phyloP scores from a whole-genome alignment of 2,797 vertebrate species.

The Lepilemur ruficaudatus region DNA sequence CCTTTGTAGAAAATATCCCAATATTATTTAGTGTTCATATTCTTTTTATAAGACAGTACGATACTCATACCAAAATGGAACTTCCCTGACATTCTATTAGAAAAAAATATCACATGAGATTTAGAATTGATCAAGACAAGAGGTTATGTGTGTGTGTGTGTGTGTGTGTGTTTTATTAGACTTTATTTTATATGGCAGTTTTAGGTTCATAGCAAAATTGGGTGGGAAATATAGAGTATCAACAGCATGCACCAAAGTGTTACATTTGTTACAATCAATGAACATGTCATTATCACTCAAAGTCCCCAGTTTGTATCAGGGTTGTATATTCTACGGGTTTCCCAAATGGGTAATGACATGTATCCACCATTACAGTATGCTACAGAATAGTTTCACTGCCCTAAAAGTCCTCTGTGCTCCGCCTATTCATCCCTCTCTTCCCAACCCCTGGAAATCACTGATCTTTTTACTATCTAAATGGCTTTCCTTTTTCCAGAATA shows the following conservation, averaged over 20 bases:
- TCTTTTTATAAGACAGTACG: not conserved
- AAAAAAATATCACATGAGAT: not conserved
- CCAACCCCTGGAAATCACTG: not conserved
- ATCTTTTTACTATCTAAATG: not conserved
- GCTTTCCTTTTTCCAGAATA: not conserved
- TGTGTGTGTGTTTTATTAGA: not conserved
- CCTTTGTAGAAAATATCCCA: not conserved
- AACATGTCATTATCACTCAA: not conserved
- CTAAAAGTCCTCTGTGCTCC: not conserved
- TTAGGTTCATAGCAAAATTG: not conserved
- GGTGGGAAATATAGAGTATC: not conserved
- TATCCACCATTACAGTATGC: not conserved
- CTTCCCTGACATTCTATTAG: not conserved
- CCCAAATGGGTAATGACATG: not conserved
- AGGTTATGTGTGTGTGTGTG: not conserved
- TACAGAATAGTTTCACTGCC: not conserved
- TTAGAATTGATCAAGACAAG: not conserved
- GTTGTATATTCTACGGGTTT: not conserved
- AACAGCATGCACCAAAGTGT: not conserved
- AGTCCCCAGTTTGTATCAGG: not conserved
- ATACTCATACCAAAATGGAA: not conserved
- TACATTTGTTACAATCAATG: not conserved
- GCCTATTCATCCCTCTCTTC: not conserved
- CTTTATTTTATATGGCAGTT: not conserved
- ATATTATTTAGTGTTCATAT: not conserved